Conservation (phyloP, 2,797 vertebrate genomes). For the Gymnoscopelus microlampas region DNA sequence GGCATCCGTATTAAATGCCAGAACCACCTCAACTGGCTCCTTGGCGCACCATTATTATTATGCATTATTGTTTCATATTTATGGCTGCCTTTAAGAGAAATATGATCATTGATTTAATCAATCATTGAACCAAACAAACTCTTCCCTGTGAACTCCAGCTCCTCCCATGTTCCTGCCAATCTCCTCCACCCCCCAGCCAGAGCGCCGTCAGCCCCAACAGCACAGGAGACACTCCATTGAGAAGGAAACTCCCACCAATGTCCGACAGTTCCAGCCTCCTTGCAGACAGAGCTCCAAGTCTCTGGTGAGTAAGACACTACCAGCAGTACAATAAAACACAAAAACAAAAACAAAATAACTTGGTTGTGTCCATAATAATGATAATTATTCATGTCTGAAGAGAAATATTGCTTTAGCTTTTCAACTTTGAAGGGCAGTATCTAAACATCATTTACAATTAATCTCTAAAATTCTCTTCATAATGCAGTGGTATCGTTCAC, state of each 20-base stretch:
- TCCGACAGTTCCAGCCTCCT: constrained; percentile 91
- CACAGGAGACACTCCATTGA: constrained; percentile 97
- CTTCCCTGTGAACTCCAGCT: constrained; percentile 70
- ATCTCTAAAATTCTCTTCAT: not conserved
- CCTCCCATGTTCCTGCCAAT: constrained; percentile 96
- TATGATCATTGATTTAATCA: not conserved
- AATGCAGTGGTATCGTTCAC: not conserved
- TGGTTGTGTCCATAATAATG: not conserved
- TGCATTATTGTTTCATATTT: too few relatives aligned
- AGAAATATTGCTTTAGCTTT: not conserved
- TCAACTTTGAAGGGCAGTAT: not conserved
- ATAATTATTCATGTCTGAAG: not conserved
- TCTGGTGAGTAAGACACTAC: constrained; percentile 84
- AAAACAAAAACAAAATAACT: too few relatives aligned
- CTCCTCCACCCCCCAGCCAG: constrained; percentile 97
- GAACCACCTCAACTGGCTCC: too few relatives aligned
- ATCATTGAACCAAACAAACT: not conserved
- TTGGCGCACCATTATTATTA: too few relatives aligned
- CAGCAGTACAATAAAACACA: too few relatives aligned
- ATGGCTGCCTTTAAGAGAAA: too few relatives aligned
- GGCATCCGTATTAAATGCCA: too few relatives aligned
- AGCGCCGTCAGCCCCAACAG: constrained; percentile 90
- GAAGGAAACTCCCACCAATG: constrained; percentile 95
- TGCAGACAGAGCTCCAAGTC: constrained; percentile 93
- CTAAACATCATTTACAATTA: not conserved